These are phyloP conservation scores for Leptatherina wallacei DNA, from an alignment of 2,797 vertebrate genomes.

Conservation along the genomic window DNA sequence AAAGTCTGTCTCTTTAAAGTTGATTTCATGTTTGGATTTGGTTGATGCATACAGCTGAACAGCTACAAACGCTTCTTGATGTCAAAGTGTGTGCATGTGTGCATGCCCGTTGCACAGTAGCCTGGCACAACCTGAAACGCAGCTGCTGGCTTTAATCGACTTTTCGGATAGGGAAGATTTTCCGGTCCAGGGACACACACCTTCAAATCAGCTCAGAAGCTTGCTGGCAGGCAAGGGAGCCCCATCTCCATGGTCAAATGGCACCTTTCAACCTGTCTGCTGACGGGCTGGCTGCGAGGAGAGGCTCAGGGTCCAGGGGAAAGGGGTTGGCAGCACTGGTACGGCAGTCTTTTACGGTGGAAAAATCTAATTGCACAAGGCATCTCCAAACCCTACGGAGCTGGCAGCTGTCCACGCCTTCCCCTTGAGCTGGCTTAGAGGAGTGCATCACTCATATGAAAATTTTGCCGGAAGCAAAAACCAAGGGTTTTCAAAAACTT, in stretches of 20 bases:
- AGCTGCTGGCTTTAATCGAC: conserved; percentile 87
- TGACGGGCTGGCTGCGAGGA: conserved; percentile 69
- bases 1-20: conserved; percentile 60
- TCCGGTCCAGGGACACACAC: conserved; percentile 78
- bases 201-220: conserved; percentile 85
- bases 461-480: conserved; percentile 68
- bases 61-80: conserved; percentile 70
- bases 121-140: conserved; percentile 84
- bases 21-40: conserved; percentile 41
- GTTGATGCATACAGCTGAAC: conserved; percentile 55
- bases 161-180: conserved; percentile 84
- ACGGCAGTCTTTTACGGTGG: conserved; percentile 68
- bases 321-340: conserved; percentile 69
- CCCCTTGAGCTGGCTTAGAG: conserved; percentile 74
- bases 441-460: conserved; percentile 68
- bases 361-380: conserved; percentile 77
- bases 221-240: conserved; percentile 75
- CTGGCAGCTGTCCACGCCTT: conserved; percentile 74
- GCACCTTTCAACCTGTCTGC: conserved; percentile 78
- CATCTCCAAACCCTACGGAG: conserved; percentile 75
- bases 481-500: conserved; percentile 66
- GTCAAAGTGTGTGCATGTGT: conserved; percentile 63
- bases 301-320: conserved; percentile 66
- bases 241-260: conserved; percentile 78
- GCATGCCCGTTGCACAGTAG: conserved; percentile 53